Conservation (phyloP, 2,797 vertebrate species). For the Enteromius trimaculatus region DNA sequence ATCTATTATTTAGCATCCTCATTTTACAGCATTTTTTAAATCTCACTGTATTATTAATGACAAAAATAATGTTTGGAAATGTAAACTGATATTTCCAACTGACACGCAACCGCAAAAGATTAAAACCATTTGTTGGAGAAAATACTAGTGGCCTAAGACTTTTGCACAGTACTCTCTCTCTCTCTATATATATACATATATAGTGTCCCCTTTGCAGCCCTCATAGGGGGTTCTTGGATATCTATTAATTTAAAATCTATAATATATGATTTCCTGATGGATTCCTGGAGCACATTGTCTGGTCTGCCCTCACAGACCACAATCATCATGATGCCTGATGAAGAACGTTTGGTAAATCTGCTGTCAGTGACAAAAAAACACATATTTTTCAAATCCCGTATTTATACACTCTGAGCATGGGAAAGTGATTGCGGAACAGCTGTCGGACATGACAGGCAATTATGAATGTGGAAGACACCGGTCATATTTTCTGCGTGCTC, state of each 20-base stretch:
- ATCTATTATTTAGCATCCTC: too few species aligned
- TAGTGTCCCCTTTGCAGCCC: too few species aligned
- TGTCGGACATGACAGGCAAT: constrained; percentile 52
- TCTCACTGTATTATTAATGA: too few species aligned
- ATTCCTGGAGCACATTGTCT: neutral
- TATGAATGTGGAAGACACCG: constrained; percentile 46
- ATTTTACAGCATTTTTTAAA: too few species aligned
- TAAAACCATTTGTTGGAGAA: too few species aligned
- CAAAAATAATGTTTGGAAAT: too few species aligned
- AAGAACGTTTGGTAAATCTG: constrained; percentile 24
- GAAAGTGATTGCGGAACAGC: constrained; percentile 46
- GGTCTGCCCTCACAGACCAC: constrained; percentile 3
- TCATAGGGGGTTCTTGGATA: neutral
- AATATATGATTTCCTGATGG: constrained; percentile 1
- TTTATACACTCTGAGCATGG: constrained; percentile 29
- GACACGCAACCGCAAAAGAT: too few species aligned
- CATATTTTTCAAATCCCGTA: constrained; percentile 16
- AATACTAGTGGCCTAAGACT: too few species aligned
- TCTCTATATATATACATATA: too few species aligned
- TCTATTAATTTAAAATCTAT: neutral
- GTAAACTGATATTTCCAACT: too few species aligned
- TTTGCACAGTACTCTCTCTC: too few species aligned
- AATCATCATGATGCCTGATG: constrained; percentile 1
- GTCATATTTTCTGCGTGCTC: constrained; percentile 44
- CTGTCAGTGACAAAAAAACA: constrained; percentile 7